A percentile compares a stretch with the other conserved stretches of the same genome.
Evolutionary conservation across 2,888 invertebrate species (phyloP).

Genomic region (Panopea generosa): DNA sequence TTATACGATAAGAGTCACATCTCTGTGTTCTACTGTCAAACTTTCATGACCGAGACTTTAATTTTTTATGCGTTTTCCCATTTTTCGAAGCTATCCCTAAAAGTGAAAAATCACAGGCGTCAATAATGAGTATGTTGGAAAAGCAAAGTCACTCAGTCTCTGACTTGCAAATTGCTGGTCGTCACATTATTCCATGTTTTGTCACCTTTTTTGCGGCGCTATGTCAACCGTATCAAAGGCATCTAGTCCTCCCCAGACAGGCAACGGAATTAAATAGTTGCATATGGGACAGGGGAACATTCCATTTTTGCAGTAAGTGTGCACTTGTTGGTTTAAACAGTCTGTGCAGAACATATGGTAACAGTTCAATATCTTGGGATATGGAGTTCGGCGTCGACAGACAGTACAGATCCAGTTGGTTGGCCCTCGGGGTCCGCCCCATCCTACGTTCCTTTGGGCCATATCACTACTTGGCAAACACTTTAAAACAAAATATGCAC

Average conservation of each 20-base stretch:
- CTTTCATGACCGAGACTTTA: too few relatives aligned
- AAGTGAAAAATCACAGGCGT: too few relatives aligned
- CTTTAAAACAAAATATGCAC: too few relatives aligned
- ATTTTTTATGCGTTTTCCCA: too few relatives aligned
- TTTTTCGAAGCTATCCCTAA: too few relatives aligned
- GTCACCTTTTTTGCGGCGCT: conserved; percentile 6
- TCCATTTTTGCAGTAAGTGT: conserved; percentile 43
- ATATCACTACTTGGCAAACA: too few relatives aligned
- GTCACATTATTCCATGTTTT: too few relatives aligned
- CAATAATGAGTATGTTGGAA: too few relatives aligned
- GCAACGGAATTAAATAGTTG: conserved; percentile 59
- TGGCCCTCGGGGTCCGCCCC: conserved; percentile 51
- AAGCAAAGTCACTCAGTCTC: too few relatives aligned
- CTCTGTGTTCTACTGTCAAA: too few relatives aligned
- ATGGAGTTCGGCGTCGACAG: conserved; percentile 37
- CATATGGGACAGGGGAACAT: conserved; percentile 64
- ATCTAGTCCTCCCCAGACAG: conserved; percentile 63
- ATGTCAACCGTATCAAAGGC: conserved; percentile 43
- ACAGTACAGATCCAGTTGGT: conserved; percentile 57
- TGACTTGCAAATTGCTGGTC: too few relatives aligned
- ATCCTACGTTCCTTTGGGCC: conserved; percentile 36
- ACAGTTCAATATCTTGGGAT: conserved; percentile 59
- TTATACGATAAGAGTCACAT: too few relatives aligned
- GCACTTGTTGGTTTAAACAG: conserved; percentile 51
- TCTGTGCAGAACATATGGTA: conserved; percentile 59